Percentiles rank a stretch among this genome's conserved stretches.
phyloP scores from a whole-genome alignment of 2,888 invertebrate genomes.

The Troides aeacus region DNA sequence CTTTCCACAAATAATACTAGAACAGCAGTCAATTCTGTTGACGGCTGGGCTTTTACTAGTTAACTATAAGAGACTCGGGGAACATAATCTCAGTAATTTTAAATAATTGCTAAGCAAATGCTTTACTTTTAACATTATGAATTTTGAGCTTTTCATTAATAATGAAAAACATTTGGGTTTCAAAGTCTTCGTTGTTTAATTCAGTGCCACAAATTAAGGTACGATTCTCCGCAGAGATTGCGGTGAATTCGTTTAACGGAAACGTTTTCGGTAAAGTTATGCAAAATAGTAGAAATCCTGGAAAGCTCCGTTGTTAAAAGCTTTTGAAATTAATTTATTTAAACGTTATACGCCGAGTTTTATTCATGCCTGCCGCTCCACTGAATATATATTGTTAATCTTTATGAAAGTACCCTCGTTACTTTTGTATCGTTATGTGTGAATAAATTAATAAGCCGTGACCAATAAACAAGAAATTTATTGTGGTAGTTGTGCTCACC shows the following conservation, averaged over 20 bases:
- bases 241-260: conserved; percentile 17
- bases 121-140: background rate
- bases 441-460: conserved; percentile 6
- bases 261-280: conserved; percentile 15
- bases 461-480: background rate
- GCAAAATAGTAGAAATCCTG: conserved; percentile 19
- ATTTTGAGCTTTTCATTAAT: background rate
- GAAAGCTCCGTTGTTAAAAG: conserved; percentile 4
- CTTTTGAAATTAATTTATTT: conserved; percentile 22
- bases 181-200: conserved; percentile 9
- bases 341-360: conserved; percentile 6
- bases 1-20: too few species aligned
- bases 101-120: background rate
- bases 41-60: too few species aligned
- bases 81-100: too few species aligned
- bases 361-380: conserved; percentile 1
- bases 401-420: conserved; percentile 11
- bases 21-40: too few species aligned
- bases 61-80: too few species aligned
- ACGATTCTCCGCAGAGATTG: background rate
- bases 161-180: background rate
- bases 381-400: conserved; percentile 6
- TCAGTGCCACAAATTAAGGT: conserved; percentile 17
- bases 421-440: background rate
- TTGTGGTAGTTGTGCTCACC: background rate